Conservation (phyloP, 2,797 vertebrate genomes). For the Hyperoplus immaculatus region DNA sequence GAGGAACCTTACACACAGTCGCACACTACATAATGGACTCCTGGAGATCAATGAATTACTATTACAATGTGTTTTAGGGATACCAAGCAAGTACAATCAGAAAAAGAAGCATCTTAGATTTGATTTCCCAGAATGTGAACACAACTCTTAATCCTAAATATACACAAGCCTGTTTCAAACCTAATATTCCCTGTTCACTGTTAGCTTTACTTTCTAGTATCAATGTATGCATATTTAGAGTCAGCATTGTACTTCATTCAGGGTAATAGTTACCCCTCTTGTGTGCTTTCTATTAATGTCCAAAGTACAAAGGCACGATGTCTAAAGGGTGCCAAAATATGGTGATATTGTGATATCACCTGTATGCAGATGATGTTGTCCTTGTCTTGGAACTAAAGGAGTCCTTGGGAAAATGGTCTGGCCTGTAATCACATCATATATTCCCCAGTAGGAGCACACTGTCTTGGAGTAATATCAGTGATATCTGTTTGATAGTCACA, state of each 20-base stretch:
- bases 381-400: background rate
- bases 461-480: background rate
- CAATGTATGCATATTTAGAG: background rate
- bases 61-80: background rate
- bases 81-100: background rate
- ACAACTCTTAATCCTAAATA: too few species aligned
- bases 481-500: conserved; percentile 5
- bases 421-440: background rate
- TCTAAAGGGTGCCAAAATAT: background rate
- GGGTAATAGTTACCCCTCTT: background rate
- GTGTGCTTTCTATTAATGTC: background rate
- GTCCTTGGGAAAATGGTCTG: background rate
- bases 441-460: background rate
- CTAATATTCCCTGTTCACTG: background rate
- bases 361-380: background rate
- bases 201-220: background rate
- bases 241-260: background rate
- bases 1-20: background rate
- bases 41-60: background rate
- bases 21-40: background rate
- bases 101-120: background rate
- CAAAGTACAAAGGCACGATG: background rate
- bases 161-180: too few species aligned
- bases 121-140: background rate
- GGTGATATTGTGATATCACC: too few species aligned